phyloP scores from a whole-genome alignment of 1,140 invertebrate species.

The Tetramorium alpestre region DNA sequence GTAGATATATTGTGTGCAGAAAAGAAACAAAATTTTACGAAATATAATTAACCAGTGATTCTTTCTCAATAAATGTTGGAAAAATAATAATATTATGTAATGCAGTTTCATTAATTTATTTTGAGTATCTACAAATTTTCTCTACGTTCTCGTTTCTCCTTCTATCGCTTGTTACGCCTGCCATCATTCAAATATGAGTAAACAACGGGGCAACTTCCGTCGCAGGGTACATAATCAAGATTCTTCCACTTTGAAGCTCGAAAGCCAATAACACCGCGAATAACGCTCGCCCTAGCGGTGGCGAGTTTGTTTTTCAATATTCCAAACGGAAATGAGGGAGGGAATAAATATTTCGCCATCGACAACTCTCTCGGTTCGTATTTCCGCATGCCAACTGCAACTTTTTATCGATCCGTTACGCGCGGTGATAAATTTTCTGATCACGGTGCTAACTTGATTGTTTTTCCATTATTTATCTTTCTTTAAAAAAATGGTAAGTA shows the following conservation, averaged over 20 bases:
- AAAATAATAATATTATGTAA: background rate
- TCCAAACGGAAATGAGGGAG: conserved; percentile 57
- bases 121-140: conserved; percentile 2
- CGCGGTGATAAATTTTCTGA: conserved; percentile 48
- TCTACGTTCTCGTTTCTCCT: background rate
- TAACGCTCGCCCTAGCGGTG: background rate
- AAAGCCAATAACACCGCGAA: conserved; percentile 51
- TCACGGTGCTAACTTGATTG: conserved; percentile 33
- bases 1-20: background rate
- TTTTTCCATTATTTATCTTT: conserved; percentile 20
- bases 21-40: background rate
- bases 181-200: conserved; percentile 29
- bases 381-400: conserved; percentile 40
- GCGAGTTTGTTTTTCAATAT: conserved; percentile 60
- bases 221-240: conserved; percentile 46
- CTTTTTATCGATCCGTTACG: conserved; percentile 48
- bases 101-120: too few species aligned
- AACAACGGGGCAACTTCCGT: conserved; percentile 34
- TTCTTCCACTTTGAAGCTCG: conserved; percentile 52
- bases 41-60: background rate
- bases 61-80: conserved; percentile 2
- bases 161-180: background rate
- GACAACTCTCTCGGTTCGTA: conserved; percentile 54
- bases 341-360: conserved; percentile 53
- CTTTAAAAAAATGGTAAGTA: conserved; percentile 10